Evolutionary conservation across 2,113 vertebrate genomes (phyloP), one percentile per base, ranked within the genome.

Genomic region (Puntigrus tetrazona): DNA sequence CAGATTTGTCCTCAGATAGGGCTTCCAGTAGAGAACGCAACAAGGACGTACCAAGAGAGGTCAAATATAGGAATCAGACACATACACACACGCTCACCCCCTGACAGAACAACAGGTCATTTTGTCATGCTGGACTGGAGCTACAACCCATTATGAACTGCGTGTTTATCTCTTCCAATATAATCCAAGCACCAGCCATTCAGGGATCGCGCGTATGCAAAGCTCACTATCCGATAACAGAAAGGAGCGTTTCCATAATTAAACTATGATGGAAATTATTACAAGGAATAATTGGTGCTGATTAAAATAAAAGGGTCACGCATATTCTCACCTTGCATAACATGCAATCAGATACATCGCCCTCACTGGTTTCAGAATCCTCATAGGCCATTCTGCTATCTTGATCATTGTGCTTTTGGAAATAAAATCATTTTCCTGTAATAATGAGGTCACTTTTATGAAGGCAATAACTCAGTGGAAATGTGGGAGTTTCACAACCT

Each of bases 381-480:
- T 57, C 18, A 25, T 22, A 69, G 4, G 22, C 31, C 34, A 55
- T 38, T 38, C 65, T 36, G 14, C 14, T 72, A 55, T 72, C 31
- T 57, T 41, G 22, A 69, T 38, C 18, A 73, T 52, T 31, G 22
- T 34, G 69, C 50, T 41, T 57, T 82, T 57, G 29, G 38, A 41
- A 43, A 38, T 22, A 38, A 34, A 38, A 57, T 57, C 14, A 9
- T 57, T 73, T 82, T 43, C n/a, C 34, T 57, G 65, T 52, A 41
- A 27, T 82, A 73, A 73, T 27, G 82, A 88, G 91, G 91, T 92
- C 90, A 92, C 91, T 87, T 92, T 91, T 78, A 88, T 41, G n/a
- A 69, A 61, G 50, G 25, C 34, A 82, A 80, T 63, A 81, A 69
- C 80, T 38, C 63, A 41, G 82, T 43, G 41, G 41, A 16, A 25